Base-by-base conservation (phyloP, 2,797 vertebrate species). In the Schizothorax lantsangensis region DNA sequence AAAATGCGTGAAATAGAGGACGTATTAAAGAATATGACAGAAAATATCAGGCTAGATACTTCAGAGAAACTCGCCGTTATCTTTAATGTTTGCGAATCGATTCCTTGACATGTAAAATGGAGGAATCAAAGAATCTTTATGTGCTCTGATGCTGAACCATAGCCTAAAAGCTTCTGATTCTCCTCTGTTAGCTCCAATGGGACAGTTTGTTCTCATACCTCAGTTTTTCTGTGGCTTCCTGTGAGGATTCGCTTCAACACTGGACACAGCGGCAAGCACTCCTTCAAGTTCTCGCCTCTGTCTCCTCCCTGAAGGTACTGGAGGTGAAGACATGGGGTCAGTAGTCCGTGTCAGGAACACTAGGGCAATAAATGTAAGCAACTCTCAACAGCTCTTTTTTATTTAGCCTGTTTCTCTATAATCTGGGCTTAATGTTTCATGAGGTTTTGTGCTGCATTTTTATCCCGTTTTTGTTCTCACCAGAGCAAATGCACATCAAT, bases 401-500 rank as follows among this genome's bases (percentile, higher is more conserved):
- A 79, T 68, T 59, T 74, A 78, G 85, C 66, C 81, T 66, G 80
- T 78, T 71, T 81, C 85, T 91, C 88, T 79, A 57, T 89, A 90
- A 91, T 89, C 59, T 62, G 23, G 54, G 86, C 88, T 93, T 92
- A 95, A 95, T 94, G 93, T 94, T 94, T 94, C 91, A 93, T 95
- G 92, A 93, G 93, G 92, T 89, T 90, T 90, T 93, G 90, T 92
- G 90, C 89, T 92, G 92, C 90, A 81, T 91, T 94, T 89, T 91
- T 91, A 93, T 93, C 92, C 91, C 10, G 52, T 88, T 91, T 94
- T 94, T 94, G 93, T 95, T 94, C 92, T 94, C 93, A 93, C 93
- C 94, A 92, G 92, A 91, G 94, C 89, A 94, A 94, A 94, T 92
- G 92, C 91, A 91, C 92, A 93, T 95, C 87, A 94, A 95, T 95